Base-by-base conservation (phyloP, 2,113 vertebrate genomes). In the Megaceryle torquata region DNA sequence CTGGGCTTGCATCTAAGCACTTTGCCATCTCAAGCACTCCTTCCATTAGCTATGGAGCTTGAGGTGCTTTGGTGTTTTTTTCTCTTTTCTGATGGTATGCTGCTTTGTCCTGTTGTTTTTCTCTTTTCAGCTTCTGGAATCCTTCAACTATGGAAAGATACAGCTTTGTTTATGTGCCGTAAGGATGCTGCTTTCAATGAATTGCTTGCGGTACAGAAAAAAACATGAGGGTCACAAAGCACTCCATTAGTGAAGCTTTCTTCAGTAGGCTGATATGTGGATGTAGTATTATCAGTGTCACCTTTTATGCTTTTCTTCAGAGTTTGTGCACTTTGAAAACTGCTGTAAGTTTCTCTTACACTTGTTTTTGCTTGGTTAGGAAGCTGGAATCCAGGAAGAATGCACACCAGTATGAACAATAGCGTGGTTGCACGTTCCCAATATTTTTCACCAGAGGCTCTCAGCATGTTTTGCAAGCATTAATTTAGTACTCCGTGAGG, bases 1-100 rank as follows among this genome's bases (percentile, higher is more conserved):
- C 54, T 74, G 74, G 88, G 91, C 89, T 86, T 57, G 39, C 54
- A 87, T 67, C 70, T 94, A 92, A 89, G 91, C 79, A 84, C 92
- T 91, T 81, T 80, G 89, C 88, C 41, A 57, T 93, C 86, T 82
- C 63, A 82, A 82, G 56, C 67, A 91, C 83, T 84, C 70, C 41
- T 80, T 95, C 94, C 89, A 94, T 89, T 93, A 93, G 28, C 88
- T 74, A 6, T 10, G 11, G 77, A 72, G 65, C 84, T 95, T 25
- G 13, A 13, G 25, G 57, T 69, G 53, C 68, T 82, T 63, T 76
- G n/a, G 7, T 77, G 22, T 1, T 16, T 20, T 37, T 31, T 29
- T 59, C 9, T 64, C 3, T 86, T 75, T 80, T 69, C 10, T 72
- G 26, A 57, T 6, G 8, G 29, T 53, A 81, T 33, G 28, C 8